Evolutionary conservation across 2,797 vertebrate species (phyloP).

Genomic region (Aselliscus stoliczkanus): DNA sequence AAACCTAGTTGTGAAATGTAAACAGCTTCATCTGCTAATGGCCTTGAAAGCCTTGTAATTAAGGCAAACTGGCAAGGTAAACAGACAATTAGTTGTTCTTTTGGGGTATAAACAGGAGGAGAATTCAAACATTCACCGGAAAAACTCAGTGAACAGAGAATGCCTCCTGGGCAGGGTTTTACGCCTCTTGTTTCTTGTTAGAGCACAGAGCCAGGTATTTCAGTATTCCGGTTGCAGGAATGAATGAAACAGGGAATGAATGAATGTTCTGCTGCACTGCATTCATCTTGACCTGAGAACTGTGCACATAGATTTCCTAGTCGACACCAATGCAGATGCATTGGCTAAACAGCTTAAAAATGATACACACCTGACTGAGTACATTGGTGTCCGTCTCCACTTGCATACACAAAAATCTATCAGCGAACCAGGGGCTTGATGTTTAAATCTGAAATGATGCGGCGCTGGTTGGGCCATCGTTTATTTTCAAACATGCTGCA

Average conservation of each 20-base stretch:
- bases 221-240: neutral
- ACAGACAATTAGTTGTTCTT: conserved; percentile 55
- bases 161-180: neutral
- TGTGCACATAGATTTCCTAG: neutral
- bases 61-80: conserved; percentile 55
- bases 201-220: neutral
- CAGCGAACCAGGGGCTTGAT: conserved; percentile 47
- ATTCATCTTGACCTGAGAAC: neutral
- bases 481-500: conserved; percentile 76
- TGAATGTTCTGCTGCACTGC: neutral
- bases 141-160: neutral
- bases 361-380: neutral
- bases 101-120: conserved; percentile 29
- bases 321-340: neutral
- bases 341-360: conserved; percentile 19
- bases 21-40: conserved; percentile 40
- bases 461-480: conserved; percentile 39
- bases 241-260: conserved; percentile 17
- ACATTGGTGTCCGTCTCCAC: conserved; percentile 50
- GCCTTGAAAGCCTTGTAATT: conserved; percentile 52
- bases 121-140: neutral
- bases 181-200: neutral
- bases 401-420: conserved; percentile 61
- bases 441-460: conserved; percentile 60
- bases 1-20: neutral